Base-by-base conservation (phyloP, 2,888 invertebrate species). In the Alloscopus bannaensis region DNA sequence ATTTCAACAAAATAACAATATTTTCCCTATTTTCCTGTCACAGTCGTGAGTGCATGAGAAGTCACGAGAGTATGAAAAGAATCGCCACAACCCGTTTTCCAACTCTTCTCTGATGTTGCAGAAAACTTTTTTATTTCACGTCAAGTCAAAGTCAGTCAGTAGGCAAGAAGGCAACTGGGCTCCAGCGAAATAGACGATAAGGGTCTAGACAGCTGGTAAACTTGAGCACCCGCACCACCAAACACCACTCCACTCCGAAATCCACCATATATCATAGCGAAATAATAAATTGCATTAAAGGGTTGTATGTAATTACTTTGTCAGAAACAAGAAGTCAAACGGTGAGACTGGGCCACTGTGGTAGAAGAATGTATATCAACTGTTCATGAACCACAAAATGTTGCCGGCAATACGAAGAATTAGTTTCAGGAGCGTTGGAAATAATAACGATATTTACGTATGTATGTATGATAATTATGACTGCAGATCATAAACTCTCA, bases 81-180 rank as follows among this genome's bases (percentile, higher is more conserved):
- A 59, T 60, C 72, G 78, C 71, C 64, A 70, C 77, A 78, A 79
- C n/a, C n/a, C n/a, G 65, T 71, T 79, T 42, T 79, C 71, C 71
- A 78, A 47, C 55, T 36, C 57, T 55, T 24, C 68, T 24, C 26
- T 28, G 28, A 47, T 45, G 57, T 45, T 73, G 45, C 73, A 73
- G 36, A 59, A 73, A 73, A 64, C 31, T 47, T 22, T 40, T 40
- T 45, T 45, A n/a, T 45, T 36, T 36, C 8, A 36, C 57, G 22
- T 36, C 36, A 26, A 55, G 70, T 40, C 55, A 36, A 50, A 73
- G 50, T 65, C 65, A 73, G 73, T 73, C 73, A 73, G 66, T 65
- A 55, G 65, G 65, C 42, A 72, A 71, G 16, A 22, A 22, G 24
- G n/a, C 20, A 28, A 31, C 3, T 59, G 18, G 28, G 29, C 24